phyloP scores from a whole-genome alignment of 1,140 invertebrate species.

The Cecropterus lyciades region DNA sequence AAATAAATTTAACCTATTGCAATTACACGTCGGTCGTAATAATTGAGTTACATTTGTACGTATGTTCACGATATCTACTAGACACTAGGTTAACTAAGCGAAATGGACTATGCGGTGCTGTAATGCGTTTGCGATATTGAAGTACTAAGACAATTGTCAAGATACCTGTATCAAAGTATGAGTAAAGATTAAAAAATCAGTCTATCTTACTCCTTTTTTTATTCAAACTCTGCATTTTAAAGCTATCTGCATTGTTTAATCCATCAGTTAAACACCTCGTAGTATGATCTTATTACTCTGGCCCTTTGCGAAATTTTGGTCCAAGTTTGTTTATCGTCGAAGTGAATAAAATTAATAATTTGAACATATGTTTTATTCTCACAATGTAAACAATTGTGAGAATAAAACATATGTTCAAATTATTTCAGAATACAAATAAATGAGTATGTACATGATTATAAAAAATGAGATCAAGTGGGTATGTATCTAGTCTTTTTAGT shows the following conservation, averaged over 20 bases:
- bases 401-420: constrained; percentile 36
- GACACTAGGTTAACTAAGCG: constrained; percentile 13
- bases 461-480: constrained; percentile 59
- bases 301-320: constrained; percentile 66
- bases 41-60: constrained; percentile 26
- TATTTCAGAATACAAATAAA: constrained; percentile 28
- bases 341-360: constrained; percentile 46
- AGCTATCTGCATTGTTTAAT: constrained; percentile 72
- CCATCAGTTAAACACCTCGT: constrained; percentile 62
- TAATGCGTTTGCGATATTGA: constrained; percentile 12
- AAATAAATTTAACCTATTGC: background rate
- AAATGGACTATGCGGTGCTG: constrained; percentile 14
- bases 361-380: too few relatives aligned
- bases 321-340: constrained; percentile 60
- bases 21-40: constrained; percentile 4
- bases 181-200: constrained; percentile 79
- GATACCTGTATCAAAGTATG: constrained; percentile 78
- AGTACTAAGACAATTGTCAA: constrained; percentile 60
- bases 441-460: constrained; percentile 52
- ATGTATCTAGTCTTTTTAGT: constrained; percentile 23
- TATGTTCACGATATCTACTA: constrained; percentile 26
- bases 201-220: constrained; percentile 68
- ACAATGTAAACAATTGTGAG: too few relatives aligned
- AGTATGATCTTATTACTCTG: constrained; percentile 54
- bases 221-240: constrained; percentile 75